phyloP scores from a whole-genome alignment of 37 sponge, comb jelly and placozoan genomes.

The Oopsacas minuta region DNA sequence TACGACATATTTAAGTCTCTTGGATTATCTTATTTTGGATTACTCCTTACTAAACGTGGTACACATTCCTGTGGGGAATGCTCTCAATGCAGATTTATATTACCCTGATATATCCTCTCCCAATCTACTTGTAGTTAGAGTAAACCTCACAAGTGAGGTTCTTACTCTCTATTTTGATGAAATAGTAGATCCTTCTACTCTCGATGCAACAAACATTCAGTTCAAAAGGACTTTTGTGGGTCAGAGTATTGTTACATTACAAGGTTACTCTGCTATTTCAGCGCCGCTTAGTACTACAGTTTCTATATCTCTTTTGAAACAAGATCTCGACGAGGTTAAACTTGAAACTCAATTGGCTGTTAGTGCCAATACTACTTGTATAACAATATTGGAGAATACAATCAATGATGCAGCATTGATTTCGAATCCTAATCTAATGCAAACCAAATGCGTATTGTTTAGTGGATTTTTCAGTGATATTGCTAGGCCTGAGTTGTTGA shows the following conservation, averaged over 20 bases:
- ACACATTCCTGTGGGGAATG: background rate
- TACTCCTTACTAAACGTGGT: background rate
- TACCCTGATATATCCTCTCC: background rate
- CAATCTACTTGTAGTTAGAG: background rate
- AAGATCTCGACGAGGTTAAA: conserved; percentile 71
- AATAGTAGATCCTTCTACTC: conserved; percentile 44
- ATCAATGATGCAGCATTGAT: conserved; percentile 33
- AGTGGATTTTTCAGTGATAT: conserved; percentile 32
- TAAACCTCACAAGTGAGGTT: conserved; percentile 23
- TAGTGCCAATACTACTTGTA: conserved; percentile 49
- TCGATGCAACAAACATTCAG: conserved; percentile 8
- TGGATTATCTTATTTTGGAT: conserved; percentile 27
- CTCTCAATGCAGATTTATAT: background rate
- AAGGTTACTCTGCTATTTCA: background rate
- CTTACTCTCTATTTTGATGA: conserved; percentile 69
- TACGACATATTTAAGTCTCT: conserved; percentile 29
- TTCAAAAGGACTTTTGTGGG: background rate
- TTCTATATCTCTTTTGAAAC: conserved; percentile 30
- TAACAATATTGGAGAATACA: conserved; percentile 19
- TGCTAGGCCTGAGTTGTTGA: conserved; percentile 34
- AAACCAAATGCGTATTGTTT: conserved; percentile 19
- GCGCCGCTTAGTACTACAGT: conserved; percentile 25
- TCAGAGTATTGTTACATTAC: background rate
- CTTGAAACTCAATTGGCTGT: conserved; percentile 59
- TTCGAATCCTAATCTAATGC: background rate